These are phyloP conservation scores for Tribolium madens DNA, from an alignment of 1,140 invertebrate genomes.

Conservation along the genomic window DNA sequence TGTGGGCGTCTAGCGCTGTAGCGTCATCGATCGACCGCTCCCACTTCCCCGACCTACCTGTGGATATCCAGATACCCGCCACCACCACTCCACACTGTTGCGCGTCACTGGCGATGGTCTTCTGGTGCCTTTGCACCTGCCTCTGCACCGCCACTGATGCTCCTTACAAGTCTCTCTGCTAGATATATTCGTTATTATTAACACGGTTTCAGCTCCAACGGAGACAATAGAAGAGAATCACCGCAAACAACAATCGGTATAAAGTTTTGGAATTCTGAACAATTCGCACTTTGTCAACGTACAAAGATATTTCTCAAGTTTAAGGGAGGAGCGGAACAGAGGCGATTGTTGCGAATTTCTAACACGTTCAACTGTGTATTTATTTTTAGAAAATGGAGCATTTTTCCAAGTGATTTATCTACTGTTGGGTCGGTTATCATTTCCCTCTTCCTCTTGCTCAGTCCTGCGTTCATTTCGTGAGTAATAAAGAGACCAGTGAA, in stretches of 20 bases:
- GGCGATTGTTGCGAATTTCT: background rate
- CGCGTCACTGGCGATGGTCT: slow-evolving; percentile 32
- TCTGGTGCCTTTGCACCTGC: slow-evolving; percentile 22
- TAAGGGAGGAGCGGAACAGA: background rate
- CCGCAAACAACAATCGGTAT: background rate
- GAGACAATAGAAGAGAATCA: background rate
- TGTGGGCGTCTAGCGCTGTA: slow-evolving; percentile 56
- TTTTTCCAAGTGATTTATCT: slow-evolving; percentile 3
- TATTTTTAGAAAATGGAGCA: background rate
- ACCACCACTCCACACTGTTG: slow-evolving; percentile 44
- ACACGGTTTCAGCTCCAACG: background rate
- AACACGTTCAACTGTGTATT: background rate
- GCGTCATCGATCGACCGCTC: slow-evolving; percentile 57
- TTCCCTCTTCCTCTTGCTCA: background rate
- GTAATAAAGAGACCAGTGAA: background rate
- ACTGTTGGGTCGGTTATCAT: background rate
- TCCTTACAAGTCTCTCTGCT: background rate
- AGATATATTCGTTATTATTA: background rate
- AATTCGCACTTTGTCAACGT: background rate
- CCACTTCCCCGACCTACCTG: slow-evolving; percentile 57
- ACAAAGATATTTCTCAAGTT: background rate
- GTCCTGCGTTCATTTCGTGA: background rate
- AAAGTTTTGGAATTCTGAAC: no score
- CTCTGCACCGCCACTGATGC: slow-evolving; percentile 33
- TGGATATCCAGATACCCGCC: slow-evolving; percentile 48